These are phyloP conservation scores for Noctua comes DNA, from an alignment of 2,888 invertebrate species.

Conservation along the genomic window DNA sequence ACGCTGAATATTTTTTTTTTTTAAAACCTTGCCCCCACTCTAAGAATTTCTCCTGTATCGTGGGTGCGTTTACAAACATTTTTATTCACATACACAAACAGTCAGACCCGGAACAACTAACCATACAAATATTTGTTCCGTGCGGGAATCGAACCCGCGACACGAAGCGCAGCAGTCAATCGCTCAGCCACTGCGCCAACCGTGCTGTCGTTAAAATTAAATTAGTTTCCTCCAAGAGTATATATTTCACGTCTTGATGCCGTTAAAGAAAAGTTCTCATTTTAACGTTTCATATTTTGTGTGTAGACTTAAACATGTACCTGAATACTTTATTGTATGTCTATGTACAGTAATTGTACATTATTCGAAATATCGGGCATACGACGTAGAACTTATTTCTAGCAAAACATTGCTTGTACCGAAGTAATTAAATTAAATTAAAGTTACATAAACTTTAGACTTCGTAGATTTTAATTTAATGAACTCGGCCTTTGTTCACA, in stretches of 20 bases:
- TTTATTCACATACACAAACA: too few species aligned
- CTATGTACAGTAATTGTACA: too few species aligned
- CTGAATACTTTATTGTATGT: too few species aligned
- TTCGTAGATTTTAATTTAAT: conserved; percentile 35
- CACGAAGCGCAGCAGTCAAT: too few species aligned
- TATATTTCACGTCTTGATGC: neutral
- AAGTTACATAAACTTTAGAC: conserved; percentile 40
- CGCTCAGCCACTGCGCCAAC: too few species aligned
- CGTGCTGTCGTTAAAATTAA: too few species aligned
- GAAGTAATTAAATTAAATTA: conserved; percentile 39
- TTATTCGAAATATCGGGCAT: neutral
- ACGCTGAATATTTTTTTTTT: neutral
- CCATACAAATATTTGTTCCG: too few species aligned
- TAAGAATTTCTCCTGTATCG: too few species aligned
- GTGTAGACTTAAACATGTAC: neutral
- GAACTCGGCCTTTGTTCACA: conserved; percentile 26
- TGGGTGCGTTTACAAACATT: too few species aligned
- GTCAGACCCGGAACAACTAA: too few species aligned
- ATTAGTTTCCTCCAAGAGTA: neutral
- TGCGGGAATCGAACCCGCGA: too few species aligned
- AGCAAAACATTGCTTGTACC: neutral
- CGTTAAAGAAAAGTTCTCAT: neutral
- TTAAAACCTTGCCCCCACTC: too few species aligned
- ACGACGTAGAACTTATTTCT: neutral
- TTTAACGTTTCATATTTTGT: neutral